Base-by-base conservation (phyloP, 2,113 vertebrate genomes). In the Psilopsiagon aymara region DNA sequence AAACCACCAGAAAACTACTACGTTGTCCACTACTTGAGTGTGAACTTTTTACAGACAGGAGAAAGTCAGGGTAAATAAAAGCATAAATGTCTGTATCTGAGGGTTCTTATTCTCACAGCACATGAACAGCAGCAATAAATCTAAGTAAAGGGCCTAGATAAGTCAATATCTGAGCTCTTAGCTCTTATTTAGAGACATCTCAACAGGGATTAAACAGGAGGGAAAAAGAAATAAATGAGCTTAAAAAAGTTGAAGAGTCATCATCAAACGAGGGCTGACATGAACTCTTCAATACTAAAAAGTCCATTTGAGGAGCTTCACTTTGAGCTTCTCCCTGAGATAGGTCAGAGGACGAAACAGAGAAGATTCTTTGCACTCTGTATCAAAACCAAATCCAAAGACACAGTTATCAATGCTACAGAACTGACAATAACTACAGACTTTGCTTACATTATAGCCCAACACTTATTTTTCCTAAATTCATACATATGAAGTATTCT, bases 161-260 rank as follows among this genome's bases (percentile, higher is more conserved):
- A 95, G 88, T 95, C 96, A 96, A 85, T 92, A 95, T 49, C 76
- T 62, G 92, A 85, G 68, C 92, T 97, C 82, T 96, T 92, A 88
- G 73, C 63, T 97, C 93, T 95, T 96, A 88, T 94, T 98, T 96
- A 94, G 94, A 90, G 79, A 95, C 92, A 82, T 92, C 83, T 73
- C 82, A 87, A 67, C 66, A 68, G 84, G 89, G 92, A 97, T 96
- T 97, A 97, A 94, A 86, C 0, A 41, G 89, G 92, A 79, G 13
- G 33, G 33, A 35, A 59, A 59, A 59, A n/a, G 9, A 94, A 96
- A 95, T 95, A 86, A 93, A 66, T 86, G 49, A 90, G 92, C 92
- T 97, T 96, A 74, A 93, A 89, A 94, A 95, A 89, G 79, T 47
- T 88, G 89, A 90, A 90, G 92, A 95, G 88, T 57, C 70, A 92